Base-by-base conservation (phyloP, 2,113 vertebrate species). In the Thermophis baileyi region DNA sequence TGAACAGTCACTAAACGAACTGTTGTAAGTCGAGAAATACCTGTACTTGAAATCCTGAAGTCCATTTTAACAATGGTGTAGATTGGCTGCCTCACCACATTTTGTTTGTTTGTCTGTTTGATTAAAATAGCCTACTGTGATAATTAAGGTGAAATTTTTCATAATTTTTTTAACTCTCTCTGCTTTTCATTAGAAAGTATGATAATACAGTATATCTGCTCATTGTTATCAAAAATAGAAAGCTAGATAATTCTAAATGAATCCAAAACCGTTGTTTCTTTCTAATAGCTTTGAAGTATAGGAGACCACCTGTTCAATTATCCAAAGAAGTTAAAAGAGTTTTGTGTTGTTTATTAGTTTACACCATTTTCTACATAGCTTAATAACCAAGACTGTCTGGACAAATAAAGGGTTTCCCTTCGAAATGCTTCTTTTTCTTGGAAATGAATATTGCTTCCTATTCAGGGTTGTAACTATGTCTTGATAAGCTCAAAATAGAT, bases 131-230 rank as follows among this genome's bases (percentile, higher is more conserved):
- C 92, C n/a, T 93, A 57, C 25, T 55, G 85, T 85, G 91, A 35
- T 95, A 89, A 89, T 95, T 93, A 89, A 89, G 89, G 86, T 85
- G 93, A 74, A 92, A 94, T 40, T 1, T 6, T 46, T 95, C 85
- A 50, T 60, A 90, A 16, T 54, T 20, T 49, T 90, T n/a, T 40
- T 27, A 22, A 55, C 91, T 30, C 93, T 54, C 63, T 54, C 91
- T 88, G 69, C 90, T 87, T 94, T 85, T n/a, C 95, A 90, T 24
- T 85, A 55, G 81, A 94, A 25, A 7, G 4, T 91, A 44, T 46
- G 90, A 93, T 94, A 92, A 94, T 90, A n/a, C n/a, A n/a, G n/a
- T n/a, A 93, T 96, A 86, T 91, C 96, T 95, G 94, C 93, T 94
- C 81, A 85, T 40, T 81, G 35, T 44, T 81, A 18, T n/a, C 49